Conservation (phyloP, 2,113 vertebrate species). For the Ceyx margarethae region DNA sequence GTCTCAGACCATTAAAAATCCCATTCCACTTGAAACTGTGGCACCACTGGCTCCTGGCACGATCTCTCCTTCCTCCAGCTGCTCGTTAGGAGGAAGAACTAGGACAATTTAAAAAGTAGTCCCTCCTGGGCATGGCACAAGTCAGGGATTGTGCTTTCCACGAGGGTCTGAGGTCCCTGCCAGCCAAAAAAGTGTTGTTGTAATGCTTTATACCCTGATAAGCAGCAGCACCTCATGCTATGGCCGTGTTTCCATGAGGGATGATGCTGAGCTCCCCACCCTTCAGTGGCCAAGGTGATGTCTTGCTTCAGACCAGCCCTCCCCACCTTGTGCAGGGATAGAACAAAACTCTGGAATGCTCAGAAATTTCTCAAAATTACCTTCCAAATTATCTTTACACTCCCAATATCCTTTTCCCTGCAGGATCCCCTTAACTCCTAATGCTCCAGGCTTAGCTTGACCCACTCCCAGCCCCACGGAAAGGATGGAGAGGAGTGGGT, state of each 20-base stretch:
- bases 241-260: neutral
- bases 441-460: neutral
- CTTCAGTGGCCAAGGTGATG: accelerated
- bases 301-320: neutral
- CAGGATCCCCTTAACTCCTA: neutral
- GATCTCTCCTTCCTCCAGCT: neutral
- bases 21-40: neutral
- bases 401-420: accelerated
- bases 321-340: neutral
- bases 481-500: accelerated
- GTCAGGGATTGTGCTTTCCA: neutral
- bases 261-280: neutral
- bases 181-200: neutral
- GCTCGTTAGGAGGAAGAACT: neutral
- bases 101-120: neutral
- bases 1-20: neutral
- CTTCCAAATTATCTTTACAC: neutral
- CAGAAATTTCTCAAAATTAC: neutral
- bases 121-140: neutral
- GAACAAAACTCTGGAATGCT: neutral
- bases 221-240: neutral
- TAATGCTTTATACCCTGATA: neutral
- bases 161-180: neutral
- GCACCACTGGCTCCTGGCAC: neutral
- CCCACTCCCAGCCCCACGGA: neutral